Evolutionary conservation across 2,888 invertebrate species (phyloP), one percentile per base, ranked within the genome.

Genomic region (Eupithecia centaureata): DNA sequence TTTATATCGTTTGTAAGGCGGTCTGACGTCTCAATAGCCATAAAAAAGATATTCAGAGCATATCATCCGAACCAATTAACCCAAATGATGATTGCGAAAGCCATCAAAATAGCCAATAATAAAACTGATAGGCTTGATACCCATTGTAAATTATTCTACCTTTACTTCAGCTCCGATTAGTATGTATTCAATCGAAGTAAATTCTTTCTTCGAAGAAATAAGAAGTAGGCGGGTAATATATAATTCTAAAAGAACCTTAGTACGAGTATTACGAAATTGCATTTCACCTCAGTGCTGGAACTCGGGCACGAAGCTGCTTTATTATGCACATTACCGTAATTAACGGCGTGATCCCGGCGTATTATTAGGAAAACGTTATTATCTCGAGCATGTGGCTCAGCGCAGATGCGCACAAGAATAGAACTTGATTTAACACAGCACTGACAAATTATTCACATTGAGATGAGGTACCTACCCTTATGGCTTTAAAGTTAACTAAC

Each of bases 331-430:
- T 73, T 67, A 67, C 56, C 61, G 63, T 70, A 72, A 74, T 69
- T 73, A 72, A 70, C 65, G 64, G 61, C 61, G 63, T 68, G 69
- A 71, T 70, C 58, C 52, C 28, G 59, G 61, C 63, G 66, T 73
- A 70, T 69, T 75, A 74, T 76, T 78, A 82, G 73, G 61, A 73
- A 67, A 75, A 69, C 66, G 67, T 75, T 67, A 73, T 77, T 77
- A 75, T 77, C 75, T 76, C 61, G 74, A 72, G 73, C 78, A 71
- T 71, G 75, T 82, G 77, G 75, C 75, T 77, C 73, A 80, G 79
- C 78, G 73, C 72, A 77, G 72, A 71, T 70, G 70, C 73, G 67
- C 63, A 77, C 79, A 65, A 79, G 77, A 85, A 84, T 85, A 82
- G 80, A 79, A 76, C 71, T 62, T 64, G 67, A 78, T 67, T 63